Conservation (phyloP, 2,888 invertebrate genomes). For the Drosophila engyochracea region DNA sequence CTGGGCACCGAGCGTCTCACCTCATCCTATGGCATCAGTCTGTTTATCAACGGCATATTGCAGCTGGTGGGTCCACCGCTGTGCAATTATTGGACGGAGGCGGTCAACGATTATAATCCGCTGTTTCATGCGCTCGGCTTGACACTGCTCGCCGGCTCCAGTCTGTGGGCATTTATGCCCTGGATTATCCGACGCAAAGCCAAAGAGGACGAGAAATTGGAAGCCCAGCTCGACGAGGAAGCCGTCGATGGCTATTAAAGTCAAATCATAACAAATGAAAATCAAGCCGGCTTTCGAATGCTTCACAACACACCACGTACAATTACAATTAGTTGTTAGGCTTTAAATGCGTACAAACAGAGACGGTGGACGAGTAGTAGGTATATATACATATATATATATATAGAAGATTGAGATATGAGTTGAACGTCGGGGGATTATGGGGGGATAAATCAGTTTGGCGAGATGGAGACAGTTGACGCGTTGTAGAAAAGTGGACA, state of each 20-base stretch:
- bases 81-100: constrained; percentile 91
- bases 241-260: constrained; percentile 56
- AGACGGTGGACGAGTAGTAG: constrained; percentile 11
- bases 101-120: constrained; percentile 89
- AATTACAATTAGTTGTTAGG: constrained; percentile 69
- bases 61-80: constrained; percentile 93
- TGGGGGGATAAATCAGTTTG: constrained; percentile 13
- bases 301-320: constrained; percentile 54
- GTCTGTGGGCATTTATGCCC: constrained; percentile 92
- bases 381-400: neutral
- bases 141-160: constrained; percentile 90
- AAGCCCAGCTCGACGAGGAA: constrained; percentile 69
- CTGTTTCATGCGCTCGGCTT: constrained; percentile 91
- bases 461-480: neutral
- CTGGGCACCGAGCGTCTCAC: constrained; percentile 93
- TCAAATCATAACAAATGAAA: neutral
- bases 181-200: constrained; percentile 86
- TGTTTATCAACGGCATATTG: constrained; percentile 93
- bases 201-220: constrained; percentile 65
- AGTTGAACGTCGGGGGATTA: neutral
- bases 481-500: constrained; percentile 18
- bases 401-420: constrained; percentile 3
- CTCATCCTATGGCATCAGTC: constrained; percentile 93
- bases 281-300: constrained; percentile 15
- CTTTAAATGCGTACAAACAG: constrained; percentile 68